Conservation (phyloP, 2,888 invertebrate genomes). For the Ophion ventricosus region DNA sequence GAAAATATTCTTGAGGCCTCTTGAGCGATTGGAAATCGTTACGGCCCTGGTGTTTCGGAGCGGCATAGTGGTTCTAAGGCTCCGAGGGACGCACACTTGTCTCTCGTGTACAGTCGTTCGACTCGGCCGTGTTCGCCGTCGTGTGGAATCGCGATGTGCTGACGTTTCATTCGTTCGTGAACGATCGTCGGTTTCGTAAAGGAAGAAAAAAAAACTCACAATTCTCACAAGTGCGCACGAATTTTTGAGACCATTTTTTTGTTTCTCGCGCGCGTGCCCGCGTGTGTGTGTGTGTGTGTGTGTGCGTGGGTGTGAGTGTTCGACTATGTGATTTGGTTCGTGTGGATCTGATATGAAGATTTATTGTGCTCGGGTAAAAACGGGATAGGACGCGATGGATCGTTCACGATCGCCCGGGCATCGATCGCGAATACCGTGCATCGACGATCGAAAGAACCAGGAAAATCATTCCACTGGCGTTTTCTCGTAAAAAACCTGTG, state of each 20-base stretch:
- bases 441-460: slow-evolving; percentile 63
- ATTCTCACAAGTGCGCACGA: neutral
- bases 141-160: slow-evolving; percentile 79
- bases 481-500: slow-evolving; percentile 56
- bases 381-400: slow-evolving; percentile 59
- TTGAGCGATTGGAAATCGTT: slow-evolving; percentile 32
- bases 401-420: slow-evolving; percentile 61
- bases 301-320: neutral
- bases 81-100: slow-evolving; percentile 75
- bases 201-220: neutral
- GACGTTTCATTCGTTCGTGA: slow-evolving; percentile 75
- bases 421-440: slow-evolving; percentile 68
- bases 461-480: slow-evolving; percentile 66
- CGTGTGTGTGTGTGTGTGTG: neutral
- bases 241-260: neutral
- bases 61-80: slow-evolving; percentile 71
- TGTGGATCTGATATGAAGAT: slow-evolving; percentile 28
- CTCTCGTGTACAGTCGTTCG: slow-evolving; percentile 75
- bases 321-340: neutral
- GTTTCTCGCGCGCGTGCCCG: neutral
- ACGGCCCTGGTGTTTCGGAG: slow-evolving; percentile 77
- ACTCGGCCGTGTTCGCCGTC: slow-evolving; percentile 75
- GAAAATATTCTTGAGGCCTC: neutral
- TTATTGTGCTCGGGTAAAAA: slow-evolving; percentile 13
- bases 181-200: neutral